Evolutionary conservation across 2,888 invertebrate species (phyloP).

Genomic region (Drosophila algonquin): DNA sequence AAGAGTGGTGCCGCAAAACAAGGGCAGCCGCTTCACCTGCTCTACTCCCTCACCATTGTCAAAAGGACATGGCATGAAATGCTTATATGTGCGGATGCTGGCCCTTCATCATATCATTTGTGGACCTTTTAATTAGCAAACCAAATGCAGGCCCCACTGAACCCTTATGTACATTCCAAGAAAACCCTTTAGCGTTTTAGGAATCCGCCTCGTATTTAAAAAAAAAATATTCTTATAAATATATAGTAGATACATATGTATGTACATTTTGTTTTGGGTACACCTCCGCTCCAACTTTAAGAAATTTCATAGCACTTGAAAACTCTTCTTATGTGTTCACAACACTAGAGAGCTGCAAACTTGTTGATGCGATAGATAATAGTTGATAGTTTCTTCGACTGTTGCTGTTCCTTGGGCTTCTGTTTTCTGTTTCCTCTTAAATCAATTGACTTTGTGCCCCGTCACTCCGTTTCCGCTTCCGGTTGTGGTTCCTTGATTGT

Average conservation of each 20-base stretch:
- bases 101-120: neutral
- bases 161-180: neutral
- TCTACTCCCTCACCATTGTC: neutral
- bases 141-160: conserved; percentile 22
- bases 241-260: too few species aligned
- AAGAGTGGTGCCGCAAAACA: conserved; percentile 38
- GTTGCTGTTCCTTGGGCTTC: neutral
- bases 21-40: conserved; percentile 6
- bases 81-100: too few species aligned
- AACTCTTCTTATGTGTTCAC: conserved; percentile 1
- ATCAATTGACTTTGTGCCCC: conserved; percentile 13
- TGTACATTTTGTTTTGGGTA: neutral
- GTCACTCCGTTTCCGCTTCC: conserved; percentile 33
- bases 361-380: neutral
- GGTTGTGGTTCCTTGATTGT: conserved; percentile 32
- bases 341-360: neutral
- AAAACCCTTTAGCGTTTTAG: neutral
- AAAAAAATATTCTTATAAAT: too few species aligned
- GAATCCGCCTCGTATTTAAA: neutral
- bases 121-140: conserved; percentile 39
- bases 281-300: neutral
- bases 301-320: conserved; percentile 3
- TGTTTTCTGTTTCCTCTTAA: neutral
- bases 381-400: neutral
- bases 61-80: neutral